Evolutionary conservation across 2,797 vertebrate genomes (phyloP).

Genomic region (Odontamblyopus rebecca): DNA sequence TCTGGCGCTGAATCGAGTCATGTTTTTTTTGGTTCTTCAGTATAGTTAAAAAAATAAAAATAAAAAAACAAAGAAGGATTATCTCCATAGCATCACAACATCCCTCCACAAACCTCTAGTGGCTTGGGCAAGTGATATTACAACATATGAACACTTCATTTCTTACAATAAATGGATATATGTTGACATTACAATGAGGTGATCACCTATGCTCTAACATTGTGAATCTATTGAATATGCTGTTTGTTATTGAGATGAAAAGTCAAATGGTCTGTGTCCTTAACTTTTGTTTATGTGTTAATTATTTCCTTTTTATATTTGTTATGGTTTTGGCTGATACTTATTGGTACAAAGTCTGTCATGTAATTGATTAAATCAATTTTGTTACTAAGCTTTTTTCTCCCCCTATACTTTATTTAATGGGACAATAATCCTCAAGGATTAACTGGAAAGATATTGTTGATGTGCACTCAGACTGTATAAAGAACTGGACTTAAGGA

Average conservation of each 20-base stretch:
- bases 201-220: slow-evolving; percentile 9
- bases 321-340: slow-evolving; percentile 23
- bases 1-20: slow-evolving; percentile 23
- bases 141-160: slow-evolving; percentile 10
- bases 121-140: slow-evolving; percentile 9
- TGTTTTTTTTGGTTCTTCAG: slow-evolving; percentile 12
- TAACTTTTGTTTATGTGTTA: slow-evolving; percentile 37
- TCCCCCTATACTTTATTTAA: no score
- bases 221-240: slow-evolving; percentile 3
- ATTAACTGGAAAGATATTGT: no score
- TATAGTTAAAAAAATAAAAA: background rate
- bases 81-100: slow-evolving; percentile 7
- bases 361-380: slow-evolving; percentile 56
- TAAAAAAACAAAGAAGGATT: background rate
- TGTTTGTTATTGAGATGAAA: slow-evolving; percentile 19
- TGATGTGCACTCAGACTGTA: no score
- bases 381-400: slow-evolving; percentile 38
- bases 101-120: background rate
- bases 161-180: slow-evolving; percentile 13
- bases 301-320: slow-evolving; percentile 42
- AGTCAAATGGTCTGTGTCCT: slow-evolving; percentile 36
- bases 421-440: no score
- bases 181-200: slow-evolving; percentile 9
- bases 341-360: slow-evolving; percentile 30
- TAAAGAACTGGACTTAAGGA: no score